Evolutionary conservation across 2,113 vertebrate genomes (phyloP), one percentile per base, ranked within the genome.

Genomic region (Chaetodon auriga): DNA sequence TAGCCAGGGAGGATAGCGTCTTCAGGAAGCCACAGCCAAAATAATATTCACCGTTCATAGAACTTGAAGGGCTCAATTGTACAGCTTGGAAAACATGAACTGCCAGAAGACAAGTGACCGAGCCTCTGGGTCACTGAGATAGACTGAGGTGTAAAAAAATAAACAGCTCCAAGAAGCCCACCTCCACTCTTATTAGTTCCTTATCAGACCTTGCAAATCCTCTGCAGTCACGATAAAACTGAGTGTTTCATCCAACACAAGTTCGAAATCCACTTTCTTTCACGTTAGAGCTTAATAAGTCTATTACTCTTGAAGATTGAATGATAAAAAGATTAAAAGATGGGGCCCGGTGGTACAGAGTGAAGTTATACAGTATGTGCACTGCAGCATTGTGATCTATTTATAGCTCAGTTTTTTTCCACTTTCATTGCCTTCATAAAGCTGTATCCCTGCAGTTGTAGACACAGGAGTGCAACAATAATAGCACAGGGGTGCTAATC

Each of bases 11-110:
- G 74, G 89, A 86, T 58, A 80, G 88, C 60, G 76, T 89, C 86
- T 83, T 86, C 78, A 87, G 84, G 84, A 90, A 87, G 88, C 81
- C 66, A n/a, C 58, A 49, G 90, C 90, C 91, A 92, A 95, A 93
- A 94, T 92, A 91, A 93, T 88, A 85, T 74, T 83, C 80, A 81
- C 74, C 38, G 66, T 87, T 83, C 74, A 60, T 51, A 82, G 81
- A 71, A 63, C 72, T 84, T 87, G 89, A 84, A 86, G 76, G 73
- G 70, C 78, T 89, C 75, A 62, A 79, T 90, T 91, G 89, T 92
- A 91, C 82, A 90, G 73, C 75, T 82, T 89, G 79, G 78, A 88
- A 89, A 64, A 92, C 1, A 36, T 81, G 78, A 80, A 62, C 54
- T 51, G 80, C 77, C 58, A 57, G 38, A 85, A 87, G 85, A 90